Evolutionary conservation across 2,113 vertebrate species (phyloP), one percentile per base, ranked within the genome.

Genomic region (Falcunculus frontatus): DNA sequence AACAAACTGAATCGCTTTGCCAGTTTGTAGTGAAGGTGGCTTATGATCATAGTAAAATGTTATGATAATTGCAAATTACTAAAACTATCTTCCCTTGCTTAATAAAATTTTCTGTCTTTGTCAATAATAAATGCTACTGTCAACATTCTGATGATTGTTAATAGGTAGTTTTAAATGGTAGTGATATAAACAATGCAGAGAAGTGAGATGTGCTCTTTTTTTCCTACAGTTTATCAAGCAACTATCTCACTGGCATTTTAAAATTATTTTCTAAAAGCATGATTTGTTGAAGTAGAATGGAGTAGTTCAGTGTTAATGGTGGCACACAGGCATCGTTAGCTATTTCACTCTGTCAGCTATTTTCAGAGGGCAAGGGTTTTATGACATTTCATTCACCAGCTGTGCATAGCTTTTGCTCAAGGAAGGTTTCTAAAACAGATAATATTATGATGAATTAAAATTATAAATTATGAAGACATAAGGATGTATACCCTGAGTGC

Each of bases 351-450:
- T 88, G 63, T 92, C 83, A 93, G 72, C 88, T 93, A 0, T 92
- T 95, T 94, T 88, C 59, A 74, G 79, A 80, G 63, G 59, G 79
- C 84, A 93, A 50, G n/a, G 42, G 33, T 90, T 96, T 85, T 49
- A 65, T 90, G 70, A 39, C 37, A 41, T 88, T 87, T 84, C 14
- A 20, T 93, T 93, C 79, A 80, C 62, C 39, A 95, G 70, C 87
- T 90, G 75, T 69, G 70, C 57, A 23, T 23, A 57, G 44, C n/a
- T 62, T 89, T 93, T 79, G 37, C 70, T 86, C n/a, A n/a, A 69
- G 59, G 67, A 56, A 87, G 26, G 23, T 37, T 91, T 91, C 70
- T 25, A 13, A 50, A 92, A 14, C 46, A 82, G 30, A 39, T 49
- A 78, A 82, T 68, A 55, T 33, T 33, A 72, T 57, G 53, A 50